Conservation (phyloP, 2,113 vertebrate genomes). For the Ornithorhynchus anatinus region DNA sequence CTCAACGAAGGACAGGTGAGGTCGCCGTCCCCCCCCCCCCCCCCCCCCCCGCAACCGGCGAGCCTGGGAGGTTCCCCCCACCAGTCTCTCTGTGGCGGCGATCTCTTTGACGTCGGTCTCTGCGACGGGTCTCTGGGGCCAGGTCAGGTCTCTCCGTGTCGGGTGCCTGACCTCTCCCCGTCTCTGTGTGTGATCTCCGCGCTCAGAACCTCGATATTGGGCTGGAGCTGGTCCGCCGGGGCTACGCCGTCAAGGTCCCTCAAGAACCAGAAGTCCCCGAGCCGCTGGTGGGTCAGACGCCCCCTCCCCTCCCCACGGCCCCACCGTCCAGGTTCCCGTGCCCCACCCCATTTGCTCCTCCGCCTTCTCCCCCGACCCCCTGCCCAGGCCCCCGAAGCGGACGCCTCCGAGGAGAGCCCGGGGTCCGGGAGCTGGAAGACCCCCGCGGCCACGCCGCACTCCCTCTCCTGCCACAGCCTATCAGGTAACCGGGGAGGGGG, state of each 20-base stretch:
- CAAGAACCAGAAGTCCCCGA: constrained; percentile 40
- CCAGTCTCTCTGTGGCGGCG: rapidly evolving
- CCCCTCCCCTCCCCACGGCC: no score
- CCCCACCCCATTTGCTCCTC: background rate
- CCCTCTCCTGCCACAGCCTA: constrained; percentile 79
- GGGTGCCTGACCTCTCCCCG: background rate
- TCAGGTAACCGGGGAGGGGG: constrained; percentile 62
- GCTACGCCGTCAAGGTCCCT: constrained; percentile 69
- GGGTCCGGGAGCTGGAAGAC: constrained; percentile 17
- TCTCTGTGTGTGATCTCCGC: background rate
- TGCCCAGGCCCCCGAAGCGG: constrained; percentile 67
- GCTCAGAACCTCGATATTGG: constrained; percentile 79
- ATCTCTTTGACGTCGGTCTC: rapidly evolving
- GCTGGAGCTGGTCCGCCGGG: constrained; percentile 79
- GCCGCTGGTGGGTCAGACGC: constrained; percentile 68
- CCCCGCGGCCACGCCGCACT: constrained; percentile 38
- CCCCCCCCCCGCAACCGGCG: rapidly evolving
- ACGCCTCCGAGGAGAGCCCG: constrained; percentile 63
- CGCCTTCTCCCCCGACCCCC: background rate
- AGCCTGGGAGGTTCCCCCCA: no score
- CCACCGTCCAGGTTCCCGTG: background rate
- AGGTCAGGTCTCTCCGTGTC: no score
- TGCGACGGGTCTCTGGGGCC: no score
- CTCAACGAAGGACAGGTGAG: constrained; percentile 67
- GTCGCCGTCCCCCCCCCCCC: rapidly evolving